Evolutionary conservation across 2,888 invertebrate species (phyloP), one percentile per base, ranked within the genome.

Genomic region (Zhuqinia jingwanae): DNA sequence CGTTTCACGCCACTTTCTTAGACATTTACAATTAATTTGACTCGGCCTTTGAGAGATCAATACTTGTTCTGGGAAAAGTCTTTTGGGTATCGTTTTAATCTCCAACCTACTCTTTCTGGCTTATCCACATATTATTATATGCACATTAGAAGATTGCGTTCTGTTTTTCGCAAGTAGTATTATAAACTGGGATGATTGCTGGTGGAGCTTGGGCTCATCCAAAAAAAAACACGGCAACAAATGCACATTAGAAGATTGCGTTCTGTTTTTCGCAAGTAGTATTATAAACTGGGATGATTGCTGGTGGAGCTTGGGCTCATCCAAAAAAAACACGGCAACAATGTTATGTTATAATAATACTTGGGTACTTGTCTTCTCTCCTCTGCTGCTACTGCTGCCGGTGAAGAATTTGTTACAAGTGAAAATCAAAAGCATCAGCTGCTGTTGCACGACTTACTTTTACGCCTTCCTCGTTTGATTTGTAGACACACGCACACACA

Each of bases 1-100:
- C 75, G 47, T 75, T 76, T 75, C 30, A 73, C 36, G 77, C 65
- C 77, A 68, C 56, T 68, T 68, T 84, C 42, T 84, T 30, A 53
- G 73, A 78, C 36, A n/a, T 17, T 73, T 70, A 73, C 85, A 85
- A 85, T 85, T 85, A 85, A 85, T 85, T 79, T 60, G 30, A 68
- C 20, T 68, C 77, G 13, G 76, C 50, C 53, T 68, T 78, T 30
- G 30, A 73, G 78, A 79, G 78, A 79, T 85, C 85, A 85, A 79
- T 85, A 79, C 53, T 50, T 68, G 36, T 0, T 3, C 8, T 3
- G 36, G 20, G 50, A 73, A 15, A 27, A 50, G 76, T 76, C 82
- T 83, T 83, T 2, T 50, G 82, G 82, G 76, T 63, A 83, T 76
- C 65, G 50, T 76, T 53, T 53, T 36, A 47, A 22, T 58, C 81